Base-by-base conservation (phyloP, 2,113 vertebrate species). In the Anguilla rostrata region DNA sequence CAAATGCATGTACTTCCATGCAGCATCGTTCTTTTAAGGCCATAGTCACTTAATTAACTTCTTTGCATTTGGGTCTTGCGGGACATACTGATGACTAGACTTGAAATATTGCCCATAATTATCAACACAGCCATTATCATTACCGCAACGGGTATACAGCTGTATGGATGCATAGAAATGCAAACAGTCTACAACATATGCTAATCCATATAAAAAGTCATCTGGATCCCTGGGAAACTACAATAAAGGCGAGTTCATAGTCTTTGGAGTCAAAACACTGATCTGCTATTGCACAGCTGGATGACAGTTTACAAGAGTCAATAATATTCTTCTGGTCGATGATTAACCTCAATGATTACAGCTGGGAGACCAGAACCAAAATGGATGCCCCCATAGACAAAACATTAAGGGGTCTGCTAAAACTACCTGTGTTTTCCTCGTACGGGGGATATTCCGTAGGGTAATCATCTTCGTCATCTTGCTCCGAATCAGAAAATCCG, bases 401-500 rank as follows among this genome's bases (percentile, higher is more conserved):
- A 41, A 29, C 85, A 84, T 78, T 83, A 71, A 71, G 92, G 56
- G 63, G 39, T 40, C 63, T 49, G 26, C 60, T 46, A 71, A 81
- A 83, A 53, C 22, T 86, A 57, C 91, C 82, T 0, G 91, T 90
- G 60, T 53, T 92, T 2, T 94, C 92, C 87, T 84, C 93, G 2
- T 90, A 87, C 1, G 11, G 83, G 79, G 92, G 85, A 63, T 96
- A 94, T 4, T 94, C 95, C 71, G 87, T 86, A 5, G 85, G 41
- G 6, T 92, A 91, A 34, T 97, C 95, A 1, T 97, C 95, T 5
- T 97, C 96, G 6, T 93, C 89, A 26, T 98, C 95, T 14, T 98
- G 96, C 86, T 98, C 96, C 0, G 93, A 82, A 84, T 95, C 96
- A 0, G 96, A 95, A 57, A 95, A 96, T n/a, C 97, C 97, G 92